Base-by-base conservation (phyloP, 2,888 invertebrate species). In the Phyto melanocephala region DNA sequence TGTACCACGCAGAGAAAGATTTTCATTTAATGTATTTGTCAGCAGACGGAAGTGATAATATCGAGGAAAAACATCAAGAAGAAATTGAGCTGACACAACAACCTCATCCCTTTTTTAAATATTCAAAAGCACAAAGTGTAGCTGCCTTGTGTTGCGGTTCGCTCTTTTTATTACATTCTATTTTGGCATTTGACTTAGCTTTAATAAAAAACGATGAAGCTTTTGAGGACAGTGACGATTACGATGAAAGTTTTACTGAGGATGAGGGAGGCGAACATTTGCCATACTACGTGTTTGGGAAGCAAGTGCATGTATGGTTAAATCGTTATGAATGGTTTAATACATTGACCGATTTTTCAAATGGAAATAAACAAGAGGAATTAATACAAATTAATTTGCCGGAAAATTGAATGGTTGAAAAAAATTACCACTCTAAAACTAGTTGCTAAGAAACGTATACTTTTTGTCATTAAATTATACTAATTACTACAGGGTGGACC, bases 91-190 rank as follows among this genome's bases (percentile, higher is more conserved):
- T 81, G 13, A 85, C 87, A 47, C 86, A 86, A 42, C 75, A 75
- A 10, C 33, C 79, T 2, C 88, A 90, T 84, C 84, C 86, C 0
- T 88, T 87, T 68, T 88, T 89, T 72, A 80, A 78, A 8, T 75
- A 86, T 20, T 87, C 85, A 20, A 88, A 87, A 47, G 71, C 81
- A n/a, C 89, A 89, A 68, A 87, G 88, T 33, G 86, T 88, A n/a
- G 70, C 86, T 0, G 85, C 88, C 0, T 71, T 88, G 11, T 42
- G 80, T 11, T 84, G 85, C 17, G 88, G 86, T 5, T 81, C 85
- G 3, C 67, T 88, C 22, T 87, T 87, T 81, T 56, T 88, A 65
- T 45, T 88, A 56, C 88, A 88, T 84, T 56, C 87, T 20, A 80
- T 87, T 28, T 85, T 87, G 4, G 87, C 88, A n/a, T 50, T 87